phyloP scores from a whole-genome alignment of 1,140 invertebrate genomes.

The Odontomachus brunneus region DNA sequence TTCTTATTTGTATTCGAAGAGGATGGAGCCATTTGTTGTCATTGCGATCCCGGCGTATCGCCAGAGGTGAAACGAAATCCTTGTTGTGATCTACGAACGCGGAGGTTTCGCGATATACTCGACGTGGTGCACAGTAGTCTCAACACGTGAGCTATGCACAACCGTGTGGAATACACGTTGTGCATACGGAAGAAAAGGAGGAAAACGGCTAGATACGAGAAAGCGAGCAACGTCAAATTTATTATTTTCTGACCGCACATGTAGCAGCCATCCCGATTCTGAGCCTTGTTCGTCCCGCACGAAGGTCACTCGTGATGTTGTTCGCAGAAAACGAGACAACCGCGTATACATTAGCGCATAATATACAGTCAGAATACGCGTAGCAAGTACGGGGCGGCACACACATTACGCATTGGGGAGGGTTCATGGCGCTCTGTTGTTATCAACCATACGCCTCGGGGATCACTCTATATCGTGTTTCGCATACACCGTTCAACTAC shows the following conservation, averaged over 20 bases:
- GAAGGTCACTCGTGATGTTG: too few species aligned
- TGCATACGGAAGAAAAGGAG: background rate
- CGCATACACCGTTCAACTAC: slow-evolving; percentile 34
- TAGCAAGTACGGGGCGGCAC: background rate
- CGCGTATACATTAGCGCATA: too few species aligned
- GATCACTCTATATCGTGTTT: slow-evolving; percentile 23
- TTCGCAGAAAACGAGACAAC: too few species aligned
- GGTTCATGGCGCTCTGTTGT: background rate
- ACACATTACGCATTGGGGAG: background rate
- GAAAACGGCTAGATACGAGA: background rate
- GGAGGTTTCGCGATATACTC: background rate
- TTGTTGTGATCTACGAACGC: background rate
- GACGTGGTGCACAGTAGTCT: background rate
- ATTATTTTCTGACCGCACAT: too few species aligned
- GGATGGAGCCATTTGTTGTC: background rate
- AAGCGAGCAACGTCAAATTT: background rate
- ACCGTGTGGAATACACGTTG: too few species aligned
- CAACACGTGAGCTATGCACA: background rate
- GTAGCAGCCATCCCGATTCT: too few species aligned
- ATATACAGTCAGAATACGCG: too few species aligned
- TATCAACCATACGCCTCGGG: slow-evolving; percentile 42
- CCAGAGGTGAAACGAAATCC: background rate
- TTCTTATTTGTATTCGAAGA: background rate
- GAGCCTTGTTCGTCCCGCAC: too few species aligned
- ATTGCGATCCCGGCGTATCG: background rate